These are phyloP conservation scores for Psix sp. DNA, from an alignment of 1,140 invertebrate genomes.

Conservation along the genomic window DNA sequence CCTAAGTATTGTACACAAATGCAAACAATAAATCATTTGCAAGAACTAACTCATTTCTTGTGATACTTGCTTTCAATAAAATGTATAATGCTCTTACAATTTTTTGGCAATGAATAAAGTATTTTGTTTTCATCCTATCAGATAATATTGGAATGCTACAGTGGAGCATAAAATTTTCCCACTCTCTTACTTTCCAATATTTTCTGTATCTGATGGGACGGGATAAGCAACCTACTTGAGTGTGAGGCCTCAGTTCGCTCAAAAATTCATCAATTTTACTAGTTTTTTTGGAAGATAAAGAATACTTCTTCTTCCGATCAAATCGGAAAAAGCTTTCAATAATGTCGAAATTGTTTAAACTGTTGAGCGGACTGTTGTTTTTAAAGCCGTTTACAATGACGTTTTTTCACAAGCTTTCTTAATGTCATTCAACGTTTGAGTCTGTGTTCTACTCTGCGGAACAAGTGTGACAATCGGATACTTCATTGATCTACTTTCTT, in stretches of 20 bases:
- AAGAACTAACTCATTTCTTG: constrained; percentile 5
- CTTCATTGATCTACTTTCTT: constrained; percentile 13
- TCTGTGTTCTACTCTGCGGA: not conserved
- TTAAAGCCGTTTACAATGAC: constrained; percentile 7
- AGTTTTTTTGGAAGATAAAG: constrained; percentile 3
- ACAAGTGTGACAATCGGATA: constrained; percentile 6
- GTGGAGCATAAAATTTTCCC: constrained; percentile 23
- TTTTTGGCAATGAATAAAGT: constrained; percentile 25
- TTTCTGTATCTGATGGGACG: constrained; percentile 14
- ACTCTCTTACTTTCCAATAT: no score
- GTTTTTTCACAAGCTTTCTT: constrained; percentile 1
- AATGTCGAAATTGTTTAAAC: constrained; percentile 26
- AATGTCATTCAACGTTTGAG: constrained; percentile 3
- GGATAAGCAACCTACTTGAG: constrained; percentile 14
- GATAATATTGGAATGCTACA: constrained; percentile 29
- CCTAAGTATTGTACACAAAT: constrained; percentile 15
- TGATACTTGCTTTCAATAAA: no score
- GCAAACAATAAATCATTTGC: constrained; percentile 13
- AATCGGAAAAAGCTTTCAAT: constrained; percentile 37
- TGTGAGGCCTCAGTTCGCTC: constrained; percentile 19
- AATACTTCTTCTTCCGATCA: constrained; percentile 2
- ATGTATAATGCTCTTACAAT: constrained; percentile 34
- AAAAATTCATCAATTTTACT: constrained; percentile 7
- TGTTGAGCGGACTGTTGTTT: constrained; percentile 3
- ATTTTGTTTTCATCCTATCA: not conserved